Percentiles rank a stretch among this genome's conserved stretches.
phyloP scores from a whole-genome alignment of 2,797 vertebrate species.

The Oophaga sylvatica region DNA sequence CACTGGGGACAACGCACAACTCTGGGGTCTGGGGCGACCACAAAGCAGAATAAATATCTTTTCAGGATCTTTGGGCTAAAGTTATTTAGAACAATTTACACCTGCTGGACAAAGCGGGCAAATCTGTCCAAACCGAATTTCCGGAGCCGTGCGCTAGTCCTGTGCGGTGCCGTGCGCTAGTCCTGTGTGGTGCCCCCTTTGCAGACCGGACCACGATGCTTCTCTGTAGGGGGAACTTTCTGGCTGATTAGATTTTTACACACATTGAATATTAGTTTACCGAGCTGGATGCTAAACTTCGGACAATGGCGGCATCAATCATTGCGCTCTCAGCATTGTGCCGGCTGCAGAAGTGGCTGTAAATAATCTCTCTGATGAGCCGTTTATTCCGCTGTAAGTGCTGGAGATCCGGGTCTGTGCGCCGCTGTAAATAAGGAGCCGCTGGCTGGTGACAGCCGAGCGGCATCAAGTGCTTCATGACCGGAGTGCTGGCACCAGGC shows the following conservation, averaged over 20 bases:
- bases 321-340: background rate
- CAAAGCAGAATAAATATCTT: no score
- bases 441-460: constrained; percentile 21
- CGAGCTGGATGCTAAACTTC: constrained; percentile 18
- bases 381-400: constrained; percentile 45
- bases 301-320: constrained; percentile 31
- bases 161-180: no score
- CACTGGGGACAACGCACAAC: no score
- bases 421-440: constrained; percentile 46
- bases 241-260: background rate
- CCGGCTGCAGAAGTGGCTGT: constrained; percentile 30
- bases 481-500: background rate
- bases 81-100: no score
- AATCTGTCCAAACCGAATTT: no score
- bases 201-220: background rate
- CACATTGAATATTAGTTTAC: constrained; percentile 25
- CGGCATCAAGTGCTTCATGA: background rate
- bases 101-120: no score
- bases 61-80: no score
- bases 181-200: background rate
- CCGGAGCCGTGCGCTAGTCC: no score
- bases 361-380: constrained; percentile 50
- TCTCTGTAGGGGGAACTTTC: background rate
- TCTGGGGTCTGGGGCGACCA: no score
- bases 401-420: constrained; percentile 36